Conservation (phyloP, 2,113 vertebrate genomes). For the Agapornis roseicollis region DNA sequence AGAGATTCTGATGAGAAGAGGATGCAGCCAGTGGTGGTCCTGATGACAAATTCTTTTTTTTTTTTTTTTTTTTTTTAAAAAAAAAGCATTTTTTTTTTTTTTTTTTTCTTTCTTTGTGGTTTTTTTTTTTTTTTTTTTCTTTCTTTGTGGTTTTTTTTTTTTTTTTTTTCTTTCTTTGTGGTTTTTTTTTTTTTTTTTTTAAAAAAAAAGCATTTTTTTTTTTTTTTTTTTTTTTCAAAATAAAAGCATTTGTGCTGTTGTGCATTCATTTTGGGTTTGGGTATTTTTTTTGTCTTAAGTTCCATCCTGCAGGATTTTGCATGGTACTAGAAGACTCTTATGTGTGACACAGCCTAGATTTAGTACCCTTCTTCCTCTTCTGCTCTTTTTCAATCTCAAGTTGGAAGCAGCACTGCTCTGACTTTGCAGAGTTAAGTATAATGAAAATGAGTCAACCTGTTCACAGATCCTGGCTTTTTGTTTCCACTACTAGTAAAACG, state of each 20-base stretch:
- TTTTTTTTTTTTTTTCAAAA: neutral
- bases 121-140: too few species aligned
- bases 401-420: neutral
- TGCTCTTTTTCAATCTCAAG: neutral
- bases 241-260: neutral
- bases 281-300: neutral
- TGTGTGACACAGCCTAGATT: neutral
- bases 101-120: too few species aligned
- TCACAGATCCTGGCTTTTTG: neutral
- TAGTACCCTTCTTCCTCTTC: neutral
- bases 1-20: neutral
- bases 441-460: neutral
- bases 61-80: too few species aligned
- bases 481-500: neutral
- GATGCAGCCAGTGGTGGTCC: neutral
- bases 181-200: too few species aligned
- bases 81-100: too few species aligned
- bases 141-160: too few species aligned
- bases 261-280: neutral
- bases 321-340: neutral
- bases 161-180: too few species aligned
- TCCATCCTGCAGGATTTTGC: neutral
- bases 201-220: too few species aligned
- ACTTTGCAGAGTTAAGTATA: neutral
- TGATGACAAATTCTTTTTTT: neutral